These are phyloP conservation scores for Sinohyriopsis cumingii DNA, from an alignment of 2,888 invertebrate genomes.

Conservation along the genomic window DNA sequence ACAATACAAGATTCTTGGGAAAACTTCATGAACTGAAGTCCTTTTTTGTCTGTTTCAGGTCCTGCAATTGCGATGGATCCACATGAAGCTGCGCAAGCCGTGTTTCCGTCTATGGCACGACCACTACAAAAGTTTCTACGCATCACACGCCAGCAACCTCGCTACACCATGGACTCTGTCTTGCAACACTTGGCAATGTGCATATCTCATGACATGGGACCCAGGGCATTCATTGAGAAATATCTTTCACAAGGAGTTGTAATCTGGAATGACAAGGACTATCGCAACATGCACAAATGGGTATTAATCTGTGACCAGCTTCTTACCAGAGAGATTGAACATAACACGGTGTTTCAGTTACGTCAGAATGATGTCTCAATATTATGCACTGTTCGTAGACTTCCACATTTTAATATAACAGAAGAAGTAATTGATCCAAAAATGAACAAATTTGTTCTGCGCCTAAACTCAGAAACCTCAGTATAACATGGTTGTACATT, in stretches of 20 bases:
- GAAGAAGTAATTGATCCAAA: slow-evolving; percentile 98
- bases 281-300: slow-evolving; percentile 87
- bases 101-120: slow-evolving; percentile 96
- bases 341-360: slow-evolving; percentile 90
- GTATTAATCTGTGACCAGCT: slow-evolving; percentile 94
- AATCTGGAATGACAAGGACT: slow-evolving; percentile 65
- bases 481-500: slow-evolving; percentile 76
- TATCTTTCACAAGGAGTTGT: slow-evolving; percentile 87
- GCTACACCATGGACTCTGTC: slow-evolving; percentile 95
- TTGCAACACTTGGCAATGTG: slow-evolving; percentile 92
- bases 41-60: slow-evolving; percentile 45
- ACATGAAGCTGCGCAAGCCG: slow-evolving; percentile 96
- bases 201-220: slow-evolving; percentile 93
- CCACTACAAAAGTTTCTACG: slow-evolving; percentile 96
- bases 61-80: slow-evolving; percentile 92
- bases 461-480: slow-evolving; percentile 96
- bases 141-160: slow-evolving; percentile 95
- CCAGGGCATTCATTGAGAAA: slow-evolving; percentile 94
- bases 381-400: slow-evolving; percentile 85
- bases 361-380: slow-evolving; percentile 83
- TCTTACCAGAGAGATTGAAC: slow-evolving; percentile 87
- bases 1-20: too few species aligned
- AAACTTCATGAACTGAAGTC: too few species aligned
- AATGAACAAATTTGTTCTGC: slow-evolving; percentile 93
- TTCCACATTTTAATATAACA: slow-evolving; percentile 95